Base-by-base conservation (phyloP, 2,888 invertebrate species). In the Taenaris catops region DNA sequence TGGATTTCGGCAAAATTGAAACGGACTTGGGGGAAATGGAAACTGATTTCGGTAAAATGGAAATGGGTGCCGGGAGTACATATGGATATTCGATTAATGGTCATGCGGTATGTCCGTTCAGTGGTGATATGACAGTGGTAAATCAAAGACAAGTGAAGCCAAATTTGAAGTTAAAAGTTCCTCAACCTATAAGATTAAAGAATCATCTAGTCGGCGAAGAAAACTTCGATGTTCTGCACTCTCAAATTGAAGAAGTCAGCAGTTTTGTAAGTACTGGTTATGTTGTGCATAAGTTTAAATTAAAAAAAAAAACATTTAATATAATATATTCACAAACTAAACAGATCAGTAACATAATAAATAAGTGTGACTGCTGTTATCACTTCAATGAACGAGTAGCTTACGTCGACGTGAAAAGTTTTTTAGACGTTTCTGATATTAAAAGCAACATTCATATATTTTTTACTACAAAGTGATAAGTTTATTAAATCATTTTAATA, bases 141-240 rank as follows among this genome's bases (percentile, higher is more conserved):
- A 38, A 23, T 19, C 56, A 67, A 4, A 73, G 64, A 34, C 35
- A 55, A 35, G 63, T 54, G 45, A 83, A 78, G 44, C 64, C 70
- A 1, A 67, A 66, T 25, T 60, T 83, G 23, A 66, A 69, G 8
- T 54, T 86, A 3, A 79, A 78, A 59, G 72, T 84, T 44, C 67
- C 73, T n/a, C 75, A 71, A 19, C 78, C 83, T 2, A 55, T 83
- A 33, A 65, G 61, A 43, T 50, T 86, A 55, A 71, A 65, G 49
- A 80, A 84, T 40, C 66, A 70, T 45, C 38, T 67, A 8, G 51
- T 53, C 21, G 47, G 53, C 4, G 69, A 65, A 8, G 76, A 80
- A 44, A 70, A 63, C 26, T 61, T 66, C 8, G 86, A 86, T 33
- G 59, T 59, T 2, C 55, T 84, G 12, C 71, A 84, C 47, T 73